A percentile compares a stretch with the other conserved stretches of the same genome.
These are phyloP conservation scores for Rutilus rutilus DNA, from an alignment of 2,113 vertebrate genomes.

Conservation along the genomic window DNA sequence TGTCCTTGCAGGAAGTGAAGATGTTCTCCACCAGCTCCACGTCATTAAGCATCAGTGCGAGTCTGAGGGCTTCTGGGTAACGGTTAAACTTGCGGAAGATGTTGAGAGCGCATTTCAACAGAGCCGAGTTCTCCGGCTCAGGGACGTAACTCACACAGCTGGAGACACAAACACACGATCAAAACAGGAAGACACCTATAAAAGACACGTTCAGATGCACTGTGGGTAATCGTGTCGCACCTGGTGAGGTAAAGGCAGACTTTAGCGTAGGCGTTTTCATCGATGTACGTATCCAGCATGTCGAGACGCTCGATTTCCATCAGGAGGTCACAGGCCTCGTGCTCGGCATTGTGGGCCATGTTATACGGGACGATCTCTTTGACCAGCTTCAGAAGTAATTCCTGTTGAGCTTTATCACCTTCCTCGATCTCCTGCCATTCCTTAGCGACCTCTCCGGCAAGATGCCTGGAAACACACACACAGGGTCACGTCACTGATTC, in stretches of 20 bases:
- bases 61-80: conserved; percentile 92
- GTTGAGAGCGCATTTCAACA: conserved; percentile 91
- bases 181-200: not conserved
- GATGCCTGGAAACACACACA: conserved; percentile 77
- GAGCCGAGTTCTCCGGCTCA: conserved; percentile 93
- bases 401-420: conserved; percentile 90
- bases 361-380: conserved; percentile 97
- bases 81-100: conserved; percentile 96
- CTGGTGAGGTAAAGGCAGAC: conserved; percentile 98
- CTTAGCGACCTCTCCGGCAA: conserved; percentile 96
- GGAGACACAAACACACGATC: conserved; percentile 10
- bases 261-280: conserved; percentile 95
- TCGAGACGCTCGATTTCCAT: conserved; percentile 98
- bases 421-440: conserved; percentile 99
- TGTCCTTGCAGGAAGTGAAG: conserved; percentile 98
- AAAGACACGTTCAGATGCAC: not conserved
- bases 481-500: not conserved
- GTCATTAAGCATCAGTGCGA: conserved; percentile 96
- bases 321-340: conserved; percentile 95
- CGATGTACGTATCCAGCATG: conserved; percentile 95
- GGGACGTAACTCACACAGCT: conserved; percentile 98
- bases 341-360: conserved; percentile 98
- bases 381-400: conserved; percentile 89
- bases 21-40: conserved; percentile 97
- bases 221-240: conserved; percentile 61